Conservation (phyloP, 2,797 vertebrate genomes). For the Darevskia nairensis region DNA sequence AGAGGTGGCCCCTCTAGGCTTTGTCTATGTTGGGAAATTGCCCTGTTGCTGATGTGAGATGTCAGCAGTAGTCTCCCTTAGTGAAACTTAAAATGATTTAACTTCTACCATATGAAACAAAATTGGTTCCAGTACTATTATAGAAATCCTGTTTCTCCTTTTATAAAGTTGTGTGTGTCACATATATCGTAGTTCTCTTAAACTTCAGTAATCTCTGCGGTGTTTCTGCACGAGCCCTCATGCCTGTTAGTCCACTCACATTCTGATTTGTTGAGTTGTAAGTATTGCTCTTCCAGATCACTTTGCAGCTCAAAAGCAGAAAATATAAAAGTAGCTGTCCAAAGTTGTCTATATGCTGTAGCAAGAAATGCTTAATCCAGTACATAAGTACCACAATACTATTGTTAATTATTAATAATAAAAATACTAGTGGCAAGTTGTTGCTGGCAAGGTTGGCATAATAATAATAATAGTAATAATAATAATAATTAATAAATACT, state of each 20-base stretch:
- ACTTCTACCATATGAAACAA: slow-evolving; percentile 31
- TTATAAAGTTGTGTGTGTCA: slow-evolving; percentile 14
- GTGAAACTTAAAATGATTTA: slow-evolving; percentile 51
- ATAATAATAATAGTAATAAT: neutral
- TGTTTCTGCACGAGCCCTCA: neutral
- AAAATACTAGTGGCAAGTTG: neutral
- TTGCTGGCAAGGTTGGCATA: neutral
- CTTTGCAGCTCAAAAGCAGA: slow-evolving; percentile 10
- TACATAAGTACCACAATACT: neutral
- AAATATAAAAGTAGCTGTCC: neutral
- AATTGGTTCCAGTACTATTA: slow-evolving; percentile 18
- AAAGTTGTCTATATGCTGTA: neutral
- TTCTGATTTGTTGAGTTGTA: neutral
- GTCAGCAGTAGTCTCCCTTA: slow-evolving; percentile 39
- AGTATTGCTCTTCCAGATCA: neutral
- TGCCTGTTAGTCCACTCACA: neutral
- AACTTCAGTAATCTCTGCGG: neutral
- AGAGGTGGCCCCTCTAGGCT: slow-evolving; percentile 57
- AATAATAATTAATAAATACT: neutral
- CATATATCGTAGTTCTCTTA: neutral
- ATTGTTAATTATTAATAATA: neutral
- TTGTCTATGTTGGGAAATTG: slow-evolving; percentile 55
- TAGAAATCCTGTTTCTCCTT: slow-evolving; percentile 29
- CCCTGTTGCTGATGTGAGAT: slow-evolving; percentile 51
- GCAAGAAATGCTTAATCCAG: neutral